These are phyloP conservation scores for Heliconius ismenius DNA, from an alignment of 2,888 invertebrate genomes.

Conservation along the genomic window DNA sequence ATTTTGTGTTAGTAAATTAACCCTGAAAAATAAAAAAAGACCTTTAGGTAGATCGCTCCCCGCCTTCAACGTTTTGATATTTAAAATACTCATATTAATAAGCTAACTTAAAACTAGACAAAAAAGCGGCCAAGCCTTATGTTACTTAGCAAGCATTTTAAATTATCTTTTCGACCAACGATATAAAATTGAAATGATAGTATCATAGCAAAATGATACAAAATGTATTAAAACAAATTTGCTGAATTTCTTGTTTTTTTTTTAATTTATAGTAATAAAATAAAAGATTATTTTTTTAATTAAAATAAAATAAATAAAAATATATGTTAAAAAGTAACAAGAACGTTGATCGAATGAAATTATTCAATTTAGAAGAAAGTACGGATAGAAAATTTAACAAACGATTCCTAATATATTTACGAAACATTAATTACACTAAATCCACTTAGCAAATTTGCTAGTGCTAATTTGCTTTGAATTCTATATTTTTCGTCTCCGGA, in stretches of 20 bases:
- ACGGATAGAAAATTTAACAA: neutral
- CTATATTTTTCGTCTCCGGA: too few relatives aligned
- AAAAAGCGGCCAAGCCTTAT: constrained; percentile 31
- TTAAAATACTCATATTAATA: neutral
- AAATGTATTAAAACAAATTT: too few relatives aligned
- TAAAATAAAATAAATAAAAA: neutral
- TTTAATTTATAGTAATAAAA: neutral
- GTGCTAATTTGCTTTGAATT: too few relatives aligned
- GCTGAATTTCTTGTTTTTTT: too few relatives aligned
- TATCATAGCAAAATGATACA: neutral
- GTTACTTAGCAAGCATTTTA: neutral
- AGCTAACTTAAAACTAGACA: constrained; percentile 27
- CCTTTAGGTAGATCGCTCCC: too few relatives aligned
- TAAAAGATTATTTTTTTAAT: neutral
- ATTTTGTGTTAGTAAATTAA: too few relatives aligned
- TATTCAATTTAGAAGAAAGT: neutral
- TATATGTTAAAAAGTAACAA: neutral
- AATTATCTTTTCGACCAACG: neutral
- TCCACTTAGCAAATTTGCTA: neutral
- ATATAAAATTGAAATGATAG: neutral
- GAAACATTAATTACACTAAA: constrained; percentile 5
- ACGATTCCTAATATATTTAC: constrained; percentile 10
- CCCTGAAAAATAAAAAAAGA: too few relatives aligned
- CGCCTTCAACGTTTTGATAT: too few relatives aligned
- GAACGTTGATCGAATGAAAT: neutral